Evolutionary conservation across 92 coral and sea anemone species (phyloP).

Genomic region (Montipora capitata): DNA sequence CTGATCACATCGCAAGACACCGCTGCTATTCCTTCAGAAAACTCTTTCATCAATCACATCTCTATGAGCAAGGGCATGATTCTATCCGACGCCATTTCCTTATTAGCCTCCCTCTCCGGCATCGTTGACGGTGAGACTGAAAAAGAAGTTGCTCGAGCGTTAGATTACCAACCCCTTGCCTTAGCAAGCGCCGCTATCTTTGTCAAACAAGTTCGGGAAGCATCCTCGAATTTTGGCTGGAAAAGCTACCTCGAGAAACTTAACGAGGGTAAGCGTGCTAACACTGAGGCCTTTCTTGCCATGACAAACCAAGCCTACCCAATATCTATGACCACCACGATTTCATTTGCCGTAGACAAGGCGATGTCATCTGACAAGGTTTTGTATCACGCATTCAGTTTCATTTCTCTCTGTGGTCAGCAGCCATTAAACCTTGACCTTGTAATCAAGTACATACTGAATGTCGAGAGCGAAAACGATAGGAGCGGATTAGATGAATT

Average conservation of each 20-base stretch:
- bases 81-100: not conserved
- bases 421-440: conserved; percentile 21
- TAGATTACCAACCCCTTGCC: conserved; percentile 67
- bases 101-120: conserved; percentile 14
- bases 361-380: conserved; percentile 8
- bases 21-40: conserved; percentile 34
- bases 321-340: conserved; percentile 52
- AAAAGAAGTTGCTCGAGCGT: conserved; percentile 14
- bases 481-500: not conserved
- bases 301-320: conserved; percentile 42
- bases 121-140: conserved; percentile 31
- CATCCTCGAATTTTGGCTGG: conserved; percentile 8
- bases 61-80: conserved; percentile 22
- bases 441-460: conserved; percentile 30
- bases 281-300: conserved; percentile 13
- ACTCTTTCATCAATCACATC: conserved; percentile 17
- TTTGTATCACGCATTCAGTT: not conserved
- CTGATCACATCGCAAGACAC: conserved; percentile 55
- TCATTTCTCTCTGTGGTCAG: conserved; percentile 13
- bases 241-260: not conserved
- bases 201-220: conserved; percentile 32
- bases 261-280: not conserved
- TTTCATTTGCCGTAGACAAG: conserved; percentile 29
- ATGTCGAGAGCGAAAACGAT: not conserved
- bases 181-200: conserved; percentile 60